A percentile compares a stretch with the other conserved stretches of the same genome.
These are phyloP conservation scores for Mesaphorura yosii DNA, from an alignment of 1,140 invertebrate genomes.

Conservation along the genomic window DNA sequence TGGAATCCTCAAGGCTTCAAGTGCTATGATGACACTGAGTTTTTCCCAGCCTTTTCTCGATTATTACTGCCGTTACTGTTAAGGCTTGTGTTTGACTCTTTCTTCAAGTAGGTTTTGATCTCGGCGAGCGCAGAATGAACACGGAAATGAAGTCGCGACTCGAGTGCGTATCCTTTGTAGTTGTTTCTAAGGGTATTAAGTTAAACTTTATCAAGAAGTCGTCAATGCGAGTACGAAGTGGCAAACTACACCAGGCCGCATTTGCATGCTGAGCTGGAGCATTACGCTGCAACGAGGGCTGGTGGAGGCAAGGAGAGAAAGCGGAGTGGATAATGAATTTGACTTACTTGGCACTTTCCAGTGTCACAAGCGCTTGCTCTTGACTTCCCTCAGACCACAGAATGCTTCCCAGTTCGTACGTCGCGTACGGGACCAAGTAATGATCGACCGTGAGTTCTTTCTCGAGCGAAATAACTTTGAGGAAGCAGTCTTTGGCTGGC, in stretches of 20 bases:
- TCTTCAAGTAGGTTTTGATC: slow-evolving; percentile 3
- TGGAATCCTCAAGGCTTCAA: too few relatives aligned
- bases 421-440: slow-evolving; percentile 63
- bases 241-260: too few relatives aligned
- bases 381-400: slow-evolving; percentile 53
- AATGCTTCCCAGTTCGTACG: slow-evolving; percentile 72
- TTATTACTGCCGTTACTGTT: too few relatives aligned
- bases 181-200: slow-evolving; percentile 55
- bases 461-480: slow-evolving; percentile 54
- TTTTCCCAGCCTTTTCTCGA: too few relatives aligned
- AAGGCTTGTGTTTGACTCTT: too few relatives aligned
- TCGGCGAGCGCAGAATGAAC: slow-evolving; percentile 66
- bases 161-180: slow-evolving; percentile 77
- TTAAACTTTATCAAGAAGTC: slow-evolving; percentile 6
- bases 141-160: slow-evolving; percentile 82
- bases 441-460: slow-evolving; percentile 69
- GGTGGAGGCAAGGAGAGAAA: too few relatives aligned
- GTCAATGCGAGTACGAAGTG: too few relatives aligned
- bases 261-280: too few relatives aligned
- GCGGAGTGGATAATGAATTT: too few relatives aligned
- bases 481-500: slow-evolving; percentile 64
- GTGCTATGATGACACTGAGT: too few relatives aligned
- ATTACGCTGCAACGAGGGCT: too few relatives aligned
- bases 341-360: slow-evolving; percentile 73
- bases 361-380: slow-evolving; percentile 53